Conservation (phyloP, 2,797 vertebrate species). For the Sebastes dallii region DNA sequence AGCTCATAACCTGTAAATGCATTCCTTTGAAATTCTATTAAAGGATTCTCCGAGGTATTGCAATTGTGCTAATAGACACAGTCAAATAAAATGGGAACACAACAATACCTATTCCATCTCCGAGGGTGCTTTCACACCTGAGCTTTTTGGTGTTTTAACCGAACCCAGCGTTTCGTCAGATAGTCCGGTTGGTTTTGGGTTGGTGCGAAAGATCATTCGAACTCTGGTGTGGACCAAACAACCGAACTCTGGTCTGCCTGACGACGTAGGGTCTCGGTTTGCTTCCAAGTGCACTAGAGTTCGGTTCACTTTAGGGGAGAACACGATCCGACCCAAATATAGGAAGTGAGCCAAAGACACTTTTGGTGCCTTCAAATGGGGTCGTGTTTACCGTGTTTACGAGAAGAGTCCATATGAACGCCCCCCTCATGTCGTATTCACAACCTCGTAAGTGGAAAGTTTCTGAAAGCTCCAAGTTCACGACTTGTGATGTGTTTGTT, state of each 20-base stretch:
- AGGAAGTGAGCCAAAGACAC: neutral
- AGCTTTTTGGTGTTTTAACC: neutral
- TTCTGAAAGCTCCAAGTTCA: too few relatives aligned
- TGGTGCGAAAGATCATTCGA: accelerated
- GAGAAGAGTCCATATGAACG: too few relatives aligned
- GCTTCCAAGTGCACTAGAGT: neutral
- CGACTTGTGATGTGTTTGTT: too few relatives aligned
- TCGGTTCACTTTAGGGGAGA: neutral
- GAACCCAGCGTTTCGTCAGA: neutral
- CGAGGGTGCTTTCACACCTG: neutral
- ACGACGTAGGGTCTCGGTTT: neutral
- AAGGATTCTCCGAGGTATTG: slow-evolving; percentile 2
- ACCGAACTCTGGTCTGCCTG: neutral
- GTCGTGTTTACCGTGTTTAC: too few relatives aligned
- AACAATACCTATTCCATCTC: neutral
- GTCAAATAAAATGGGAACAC: neutral
- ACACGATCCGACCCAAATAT: neutral
- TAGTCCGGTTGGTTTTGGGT: neutral
- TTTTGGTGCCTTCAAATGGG: too few relatives aligned
- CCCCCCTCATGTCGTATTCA: too few relatives aligned
- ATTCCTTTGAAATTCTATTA: slow-evolving; percentile 14
- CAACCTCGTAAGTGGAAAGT: too few relatives aligned
- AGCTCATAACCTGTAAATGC: slow-evolving; percentile 16
- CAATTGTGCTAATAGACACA: neutral
- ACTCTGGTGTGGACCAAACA: neutral